These are phyloP conservation scores for Scelioninae gen. 1 DNA, from an alignment of 2,888 invertebrate species.

Conservation along the genomic window DNA sequence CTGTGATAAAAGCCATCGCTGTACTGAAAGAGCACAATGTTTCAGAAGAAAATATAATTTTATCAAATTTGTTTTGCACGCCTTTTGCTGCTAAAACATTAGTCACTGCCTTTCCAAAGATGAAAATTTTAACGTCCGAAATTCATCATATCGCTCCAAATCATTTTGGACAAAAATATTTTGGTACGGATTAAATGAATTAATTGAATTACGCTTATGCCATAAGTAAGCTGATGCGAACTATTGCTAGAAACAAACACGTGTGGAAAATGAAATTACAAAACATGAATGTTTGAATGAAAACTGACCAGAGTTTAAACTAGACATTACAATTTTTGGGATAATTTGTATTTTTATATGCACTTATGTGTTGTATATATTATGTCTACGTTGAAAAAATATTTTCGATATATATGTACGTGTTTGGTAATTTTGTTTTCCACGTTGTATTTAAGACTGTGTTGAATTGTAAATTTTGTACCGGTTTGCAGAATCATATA, in stretches of 20 bases:
- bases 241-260: conserved; percentile 41
- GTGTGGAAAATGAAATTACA: conserved; percentile 34
- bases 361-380: no score
- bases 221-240: conserved; percentile 25
- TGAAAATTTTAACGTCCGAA: conserved; percentile 98
- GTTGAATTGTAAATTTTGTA: conserved; percentile 31
- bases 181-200: conserved; percentile 94
- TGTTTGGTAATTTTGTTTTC: conserved; percentile 27
- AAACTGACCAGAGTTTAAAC: background rate
- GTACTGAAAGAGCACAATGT: conserved; percentile 97
- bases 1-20: conserved; percentile 96
- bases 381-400: no score
- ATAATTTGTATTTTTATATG: background rate
- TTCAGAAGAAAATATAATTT: conserved; percentile 95
- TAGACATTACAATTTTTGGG: background rate
- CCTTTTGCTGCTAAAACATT: conserved; percentile 94
- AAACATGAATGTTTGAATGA: conserved; percentile 3
- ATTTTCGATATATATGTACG: conserved; percentile 7
- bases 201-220: conserved; percentile 62
- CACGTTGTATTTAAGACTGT: conserved; percentile 41
- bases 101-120: conserved; percentile 92
- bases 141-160: conserved; percentile 97
- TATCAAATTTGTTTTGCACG: conserved; percentile 99
- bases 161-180: conserved; percentile 99
- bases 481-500: conserved; percentile 16